A percentile compares a stretch with the other conserved stretches of the same genome.
These are phyloP conservation scores for Phengaris arion DNA, from an alignment of 2,888 invertebrate species.

Conservation along the genomic window DNA sequence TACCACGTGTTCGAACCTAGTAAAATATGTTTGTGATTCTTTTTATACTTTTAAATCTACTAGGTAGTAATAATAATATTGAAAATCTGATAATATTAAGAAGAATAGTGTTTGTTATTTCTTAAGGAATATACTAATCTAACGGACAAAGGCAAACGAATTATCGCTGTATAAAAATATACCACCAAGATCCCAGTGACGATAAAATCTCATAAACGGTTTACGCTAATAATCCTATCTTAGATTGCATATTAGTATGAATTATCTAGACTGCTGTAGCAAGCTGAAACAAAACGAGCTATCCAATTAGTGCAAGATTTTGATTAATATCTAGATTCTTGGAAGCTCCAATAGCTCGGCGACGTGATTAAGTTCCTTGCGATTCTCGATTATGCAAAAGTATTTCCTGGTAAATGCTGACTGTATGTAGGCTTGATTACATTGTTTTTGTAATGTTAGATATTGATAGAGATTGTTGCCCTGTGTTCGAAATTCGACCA, in stretches of 20 bases:
- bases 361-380: conserved; percentile 67
- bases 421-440: not conserved
- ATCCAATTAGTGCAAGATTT: conserved; percentile 73
- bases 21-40: no score
- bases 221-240: not conserved
- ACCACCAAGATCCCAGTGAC: not conserved
- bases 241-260: conserved; percentile 29
- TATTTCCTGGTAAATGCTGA: conserved; percentile 10
- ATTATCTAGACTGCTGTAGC: conserved; percentile 33
- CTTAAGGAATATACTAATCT: no score
- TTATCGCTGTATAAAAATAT: not conserved
- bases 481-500: no score
- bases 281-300: conserved; percentile 56
- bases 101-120: no score
- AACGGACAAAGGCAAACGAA: no score
- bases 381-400: conserved; percentile 34
- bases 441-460: not conserved
- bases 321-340: conserved; percentile 72
- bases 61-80: no score
- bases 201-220: not conserved
- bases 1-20: no score
- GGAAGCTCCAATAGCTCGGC: conserved; percentile 66
- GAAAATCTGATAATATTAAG: no score
- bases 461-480: no score
- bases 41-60: no score